phyloP scores from a whole-genome alignment of 2,797 vertebrate species.

The Galaxias olidus region DNA sequence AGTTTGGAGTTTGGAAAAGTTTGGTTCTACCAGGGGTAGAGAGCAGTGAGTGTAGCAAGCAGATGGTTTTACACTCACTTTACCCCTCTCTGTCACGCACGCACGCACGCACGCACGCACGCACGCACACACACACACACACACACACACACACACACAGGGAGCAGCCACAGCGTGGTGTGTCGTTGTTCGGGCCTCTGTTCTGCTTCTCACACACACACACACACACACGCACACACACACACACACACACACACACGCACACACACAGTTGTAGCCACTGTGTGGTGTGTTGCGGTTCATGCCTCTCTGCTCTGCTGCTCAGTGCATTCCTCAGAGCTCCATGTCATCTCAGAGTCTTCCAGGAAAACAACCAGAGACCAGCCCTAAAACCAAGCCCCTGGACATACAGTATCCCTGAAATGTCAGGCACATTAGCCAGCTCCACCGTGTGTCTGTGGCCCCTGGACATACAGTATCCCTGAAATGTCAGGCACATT shows the following conservation, averaged over 20 bases:
- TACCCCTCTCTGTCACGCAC: neutral
- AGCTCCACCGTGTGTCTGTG: no score
- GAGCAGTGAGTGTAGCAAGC: neutral
- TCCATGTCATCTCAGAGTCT: constrained; percentile 74
- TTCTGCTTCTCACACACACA: neutral
- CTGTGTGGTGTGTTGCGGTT: constrained; percentile 42
- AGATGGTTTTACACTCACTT: constrained; percentile 19
- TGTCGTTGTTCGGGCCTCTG: no score
- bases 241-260: constrained; percentile 12
- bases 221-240: constrained; percentile 5
- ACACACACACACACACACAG: no score
- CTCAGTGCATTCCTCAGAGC: constrained; percentile 73
- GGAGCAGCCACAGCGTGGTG: no score
- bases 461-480: no score
- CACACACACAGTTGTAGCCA: constrained; percentile 38
- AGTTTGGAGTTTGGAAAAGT: constrained; percentile 3
- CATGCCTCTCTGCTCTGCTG: constrained; percentile 36
- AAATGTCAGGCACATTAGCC: no score
- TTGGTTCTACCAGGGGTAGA: neutral
- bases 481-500: no score
- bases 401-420: constrained; percentile 47
- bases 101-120: neutral
- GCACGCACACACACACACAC: no score
- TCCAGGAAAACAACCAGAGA: constrained; percentile 76
- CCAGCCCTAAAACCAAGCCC: constrained; percentile 55